Evolutionary conservation across 2,797 vertebrate genomes (phyloP).

Genomic region (Melanotaenia trifasciata): DNA sequence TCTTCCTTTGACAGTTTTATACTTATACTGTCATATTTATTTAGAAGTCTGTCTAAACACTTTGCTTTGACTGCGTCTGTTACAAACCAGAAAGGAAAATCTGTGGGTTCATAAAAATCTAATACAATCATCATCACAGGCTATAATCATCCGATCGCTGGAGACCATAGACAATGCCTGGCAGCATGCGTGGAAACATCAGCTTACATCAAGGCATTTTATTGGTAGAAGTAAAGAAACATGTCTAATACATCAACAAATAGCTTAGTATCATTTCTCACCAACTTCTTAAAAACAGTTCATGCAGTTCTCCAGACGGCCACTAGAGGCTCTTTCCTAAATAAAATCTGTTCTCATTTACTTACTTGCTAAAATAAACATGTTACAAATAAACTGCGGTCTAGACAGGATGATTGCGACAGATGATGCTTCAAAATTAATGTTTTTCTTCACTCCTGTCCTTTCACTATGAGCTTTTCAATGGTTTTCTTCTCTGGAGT

Average conservation of each 20-base stretch:
- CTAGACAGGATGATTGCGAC: too few species aligned
- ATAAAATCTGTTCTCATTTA: too few species aligned
- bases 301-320: background rate
- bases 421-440: too few species aligned
- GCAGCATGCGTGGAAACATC: background rate
- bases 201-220: background rate
- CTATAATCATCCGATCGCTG: background rate
- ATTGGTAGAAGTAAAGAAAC: background rate
- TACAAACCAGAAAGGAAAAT: background rate
- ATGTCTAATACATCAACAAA: background rate
- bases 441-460: too few species aligned
- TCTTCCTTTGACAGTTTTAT: too few species aligned
- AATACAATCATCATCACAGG: background rate
- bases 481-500: too few species aligned
- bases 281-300: too few species aligned
- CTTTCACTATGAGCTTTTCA: too few species aligned
- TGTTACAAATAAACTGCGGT: background rate
- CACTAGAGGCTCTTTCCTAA: background rate
- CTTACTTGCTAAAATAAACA: too few species aligned
- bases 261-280: too few species aligned
- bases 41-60: too few species aligned
- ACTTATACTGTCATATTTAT: too few species aligned
- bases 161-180: background rate
- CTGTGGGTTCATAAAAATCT: background rate
- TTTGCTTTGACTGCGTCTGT: background rate